phyloP scores from a whole-genome alignment of 2,113 vertebrate genomes.

The Sinocyclocheilus rhinocerous region DNA sequence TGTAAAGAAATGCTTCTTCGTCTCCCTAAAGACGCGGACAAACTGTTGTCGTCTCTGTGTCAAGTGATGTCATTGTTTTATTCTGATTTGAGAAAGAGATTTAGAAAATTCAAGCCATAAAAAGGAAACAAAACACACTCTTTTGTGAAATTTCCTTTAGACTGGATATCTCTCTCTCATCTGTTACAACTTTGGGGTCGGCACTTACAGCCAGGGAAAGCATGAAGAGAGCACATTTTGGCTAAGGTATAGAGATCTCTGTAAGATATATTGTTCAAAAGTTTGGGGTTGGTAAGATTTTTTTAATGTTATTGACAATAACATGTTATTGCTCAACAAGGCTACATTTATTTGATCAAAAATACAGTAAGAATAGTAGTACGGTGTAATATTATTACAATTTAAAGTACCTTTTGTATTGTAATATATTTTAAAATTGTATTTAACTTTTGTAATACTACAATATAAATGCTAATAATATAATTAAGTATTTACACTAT shows the following conservation, averaged over 20 bases:
- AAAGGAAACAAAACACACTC: background rate
- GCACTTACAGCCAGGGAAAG: constrained; percentile 76
- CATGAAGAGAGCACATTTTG: constrained; percentile 88
- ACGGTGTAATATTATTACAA: no score
- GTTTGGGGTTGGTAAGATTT: no score
- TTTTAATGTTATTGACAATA: no score
- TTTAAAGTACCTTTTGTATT: background rate
- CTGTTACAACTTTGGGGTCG: constrained; percentile 92
- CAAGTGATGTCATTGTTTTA: background rate
- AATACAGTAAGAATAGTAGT: no score
- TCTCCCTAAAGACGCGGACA: constrained; percentile 83
- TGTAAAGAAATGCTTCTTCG: constrained; percentile 89
- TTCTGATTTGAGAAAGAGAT: constrained; percentile 14
- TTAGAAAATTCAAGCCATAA: constrained; percentile 23
- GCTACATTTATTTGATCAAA: no score
- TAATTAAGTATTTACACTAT: background rate
- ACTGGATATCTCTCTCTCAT: constrained; percentile 83
- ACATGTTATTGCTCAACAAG: no score
- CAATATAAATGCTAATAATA: background rate
- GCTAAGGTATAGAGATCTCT: constrained; percentile 79
- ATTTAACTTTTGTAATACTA: background rate
- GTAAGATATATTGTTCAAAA: no score
- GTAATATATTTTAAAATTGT: no score
- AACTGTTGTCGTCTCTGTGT: background rate
- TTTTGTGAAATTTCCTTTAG: constrained; percentile 70